phyloP scores from a whole-genome alignment of 2,888 invertebrate species.

The Aleiodes alternator region DNA sequence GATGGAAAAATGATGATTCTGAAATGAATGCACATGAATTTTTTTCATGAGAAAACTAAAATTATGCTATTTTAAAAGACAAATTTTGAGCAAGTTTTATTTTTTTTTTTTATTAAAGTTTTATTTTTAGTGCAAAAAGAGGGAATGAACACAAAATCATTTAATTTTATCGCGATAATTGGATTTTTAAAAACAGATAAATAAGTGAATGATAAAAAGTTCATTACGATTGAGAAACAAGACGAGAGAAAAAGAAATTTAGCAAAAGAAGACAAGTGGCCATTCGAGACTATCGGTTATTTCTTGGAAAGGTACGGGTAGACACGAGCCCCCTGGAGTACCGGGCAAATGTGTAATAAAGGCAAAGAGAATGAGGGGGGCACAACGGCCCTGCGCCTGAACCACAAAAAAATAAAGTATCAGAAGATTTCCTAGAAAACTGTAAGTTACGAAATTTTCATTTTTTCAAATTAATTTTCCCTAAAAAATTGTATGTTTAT shows the following conservation, averaged over 20 bases:
- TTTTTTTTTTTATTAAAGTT: too few relatives aligned
- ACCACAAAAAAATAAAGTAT: not conserved
- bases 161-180: too few relatives aligned
- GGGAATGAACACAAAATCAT: too few relatives aligned
- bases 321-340: not conserved
- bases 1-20: not conserved
- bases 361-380: not conserved
- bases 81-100: too few relatives aligned
- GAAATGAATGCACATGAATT: not conserved
- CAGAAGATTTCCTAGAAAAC: not conserved
- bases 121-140: too few relatives aligned
- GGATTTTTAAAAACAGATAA: too few relatives aligned
- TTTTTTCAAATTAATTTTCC: not conserved
- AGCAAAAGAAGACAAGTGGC: not conserved
- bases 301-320: slow-evolving; percentile 8
- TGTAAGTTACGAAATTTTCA: not conserved
- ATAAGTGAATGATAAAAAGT: too few relatives aligned
- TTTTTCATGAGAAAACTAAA: too few relatives aligned
- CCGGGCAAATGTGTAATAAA: not conserved
- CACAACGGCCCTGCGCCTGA: not conserved
- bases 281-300: not conserved
- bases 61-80: too few relatives aligned
- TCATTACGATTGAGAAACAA: too few relatives aligned
- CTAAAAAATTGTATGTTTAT: too few relatives aligned
- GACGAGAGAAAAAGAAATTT: not conserved